phyloP scores from a whole-genome alignment of 2,888 invertebrate species.

The Neoascia interrupta region DNA sequence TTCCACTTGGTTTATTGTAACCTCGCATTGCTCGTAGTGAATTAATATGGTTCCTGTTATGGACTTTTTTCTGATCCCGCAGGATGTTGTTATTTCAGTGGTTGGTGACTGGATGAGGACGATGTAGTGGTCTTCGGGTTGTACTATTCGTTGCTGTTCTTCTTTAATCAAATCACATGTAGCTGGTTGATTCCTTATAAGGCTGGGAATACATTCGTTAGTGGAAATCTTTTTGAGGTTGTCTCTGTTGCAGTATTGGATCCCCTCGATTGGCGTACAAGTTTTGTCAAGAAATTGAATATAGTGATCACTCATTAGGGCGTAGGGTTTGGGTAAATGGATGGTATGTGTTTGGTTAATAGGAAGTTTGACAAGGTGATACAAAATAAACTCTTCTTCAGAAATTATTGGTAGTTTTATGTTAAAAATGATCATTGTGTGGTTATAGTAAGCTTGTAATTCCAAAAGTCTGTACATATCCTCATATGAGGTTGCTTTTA shows the following conservation, averaged over 20 bases:
- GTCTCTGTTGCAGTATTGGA: not conserved
- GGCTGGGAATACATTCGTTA: not conserved
- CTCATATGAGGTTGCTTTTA: no score
- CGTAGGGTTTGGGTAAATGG: no score
- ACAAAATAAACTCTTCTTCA: no score
- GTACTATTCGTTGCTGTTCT: constrained; percentile 2
- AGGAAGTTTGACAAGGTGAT: no score
- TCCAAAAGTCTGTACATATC: no score
- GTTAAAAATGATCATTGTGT: no score
- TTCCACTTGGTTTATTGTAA: not conserved
- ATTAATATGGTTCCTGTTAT: constrained; percentile 6
- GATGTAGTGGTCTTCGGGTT: constrained; percentile 3
- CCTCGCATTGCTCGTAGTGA: constrained; percentile 2
- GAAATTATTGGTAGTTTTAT: no score
- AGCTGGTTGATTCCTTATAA: not conserved
- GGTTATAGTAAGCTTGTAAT: no score
- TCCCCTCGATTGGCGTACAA: not conserved
- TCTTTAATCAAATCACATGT: not conserved
- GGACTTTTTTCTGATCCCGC: not conserved
- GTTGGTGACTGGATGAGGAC: not conserved
- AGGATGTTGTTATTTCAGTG: not conserved
- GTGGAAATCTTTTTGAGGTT: not conserved
- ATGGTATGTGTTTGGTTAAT: no score
- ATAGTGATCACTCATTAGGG: not conserved
- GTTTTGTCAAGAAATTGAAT: not conserved